phyloP scores from a whole-genome alignment of 2,888 invertebrate genomes.

The Cryptosula pallasiana region DNA sequence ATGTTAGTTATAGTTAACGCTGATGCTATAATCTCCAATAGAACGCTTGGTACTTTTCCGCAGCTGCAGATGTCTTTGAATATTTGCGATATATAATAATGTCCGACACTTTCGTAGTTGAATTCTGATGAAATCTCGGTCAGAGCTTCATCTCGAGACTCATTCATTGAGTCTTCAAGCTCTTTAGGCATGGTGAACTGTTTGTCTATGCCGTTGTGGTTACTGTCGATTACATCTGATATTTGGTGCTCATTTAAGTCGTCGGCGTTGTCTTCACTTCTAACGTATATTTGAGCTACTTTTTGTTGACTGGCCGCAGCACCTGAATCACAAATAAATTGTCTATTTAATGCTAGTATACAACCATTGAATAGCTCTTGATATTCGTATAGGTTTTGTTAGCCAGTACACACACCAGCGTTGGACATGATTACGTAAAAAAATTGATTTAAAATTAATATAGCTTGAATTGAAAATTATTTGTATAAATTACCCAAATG shows the following conservation, averaged over 20 bases:
- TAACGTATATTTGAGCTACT: conserved; percentile 7
- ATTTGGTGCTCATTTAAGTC: neutral
- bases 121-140: neutral
- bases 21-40: neutral
- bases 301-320: neutral
- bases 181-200: neutral
- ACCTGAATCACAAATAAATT: neutral
- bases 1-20: neutral
- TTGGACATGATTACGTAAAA: too few species aligned
- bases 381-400: too few species aligned
- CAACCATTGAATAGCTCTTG: too few species aligned
- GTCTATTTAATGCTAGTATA: too few species aligned
- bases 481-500: too few species aligned
- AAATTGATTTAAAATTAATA: too few species aligned
- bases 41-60: conserved; percentile 1
- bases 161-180: neutral
- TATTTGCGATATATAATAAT: neutral
- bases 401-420: too few species aligned
- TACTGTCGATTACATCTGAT: neutral
- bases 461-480: too few species aligned
- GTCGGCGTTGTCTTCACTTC: neutral
- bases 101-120: neutral
- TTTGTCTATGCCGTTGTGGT: neutral
- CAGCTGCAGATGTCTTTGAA: neutral
- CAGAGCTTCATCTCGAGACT: neutral